phyloP scores from a whole-genome alignment of 2,888 invertebrate species.

The Thereva nobilitata region DNA sequence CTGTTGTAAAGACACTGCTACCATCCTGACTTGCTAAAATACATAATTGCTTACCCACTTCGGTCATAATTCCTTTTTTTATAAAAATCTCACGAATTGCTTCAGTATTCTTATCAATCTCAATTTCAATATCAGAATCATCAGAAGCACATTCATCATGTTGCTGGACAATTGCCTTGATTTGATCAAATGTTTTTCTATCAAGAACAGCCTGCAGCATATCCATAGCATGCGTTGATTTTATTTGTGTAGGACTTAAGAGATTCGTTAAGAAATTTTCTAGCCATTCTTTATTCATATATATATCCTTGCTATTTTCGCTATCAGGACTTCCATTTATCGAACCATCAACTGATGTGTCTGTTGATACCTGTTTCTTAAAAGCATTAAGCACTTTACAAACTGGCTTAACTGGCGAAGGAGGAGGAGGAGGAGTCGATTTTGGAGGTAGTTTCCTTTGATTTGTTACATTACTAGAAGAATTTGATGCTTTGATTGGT shows the following conservation, averaged over 20 bases:
- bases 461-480: not conserved
- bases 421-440: not conserved
- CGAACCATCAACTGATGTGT: no score
- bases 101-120: conserved; percentile 1
- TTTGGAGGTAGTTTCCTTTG: not conserved
- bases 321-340: not conserved
- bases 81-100: conserved; percentile 12
- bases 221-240: not conserved
- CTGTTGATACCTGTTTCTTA: no score
- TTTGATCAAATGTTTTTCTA: not conserved
- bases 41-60: not conserved
- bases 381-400: no score
- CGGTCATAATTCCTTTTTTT: conserved; percentile 10
- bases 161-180: conserved; percentile 4
- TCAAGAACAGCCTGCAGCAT: conserved; percentile 11
- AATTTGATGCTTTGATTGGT: not conserved
- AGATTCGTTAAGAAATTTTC: conserved; percentile 47
- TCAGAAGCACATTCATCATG: not conserved
- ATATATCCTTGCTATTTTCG: not conserved
- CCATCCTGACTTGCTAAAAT: not conserved
- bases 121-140: not conserved
- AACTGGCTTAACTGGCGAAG: no score
- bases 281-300: conserved; percentile 44
- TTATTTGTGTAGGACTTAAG: conserved; percentile 45
- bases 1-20: conserved; percentile 7